Base-by-base conservation (phyloP, 1,140 invertebrate species). In the Trichogramma pretiosum region DNA sequence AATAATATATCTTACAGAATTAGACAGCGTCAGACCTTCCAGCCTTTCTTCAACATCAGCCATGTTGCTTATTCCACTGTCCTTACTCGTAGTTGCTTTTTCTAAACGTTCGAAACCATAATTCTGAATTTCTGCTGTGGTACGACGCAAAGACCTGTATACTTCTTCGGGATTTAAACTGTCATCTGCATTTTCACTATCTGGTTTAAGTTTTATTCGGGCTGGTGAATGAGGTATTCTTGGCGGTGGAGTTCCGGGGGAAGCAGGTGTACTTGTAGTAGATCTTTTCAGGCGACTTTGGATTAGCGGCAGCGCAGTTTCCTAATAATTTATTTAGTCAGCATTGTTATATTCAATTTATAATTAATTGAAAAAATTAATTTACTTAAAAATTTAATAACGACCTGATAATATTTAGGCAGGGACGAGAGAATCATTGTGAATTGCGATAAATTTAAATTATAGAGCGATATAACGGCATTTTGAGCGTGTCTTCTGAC, bases 121-220 rank as follows among this genome's bases (percentile, higher is more conserved):
- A 70, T 86, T 90, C 59, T 91, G 87, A 65, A 97, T 96, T 74
- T 96, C 92, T 16, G 88, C 89, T 3, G 92, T 91, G 32, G 92
- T 95, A 62, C 86, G 84, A 47, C 87, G 77, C 42, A 96, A 80
- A 47, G 87, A 90, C 61, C 81, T 84, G 61, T 85, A 84, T 34
- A 94, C 83, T 64, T 95, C 91, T 64, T 93, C 89, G 14, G 87
- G 81, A 63, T 85, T 86, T 51, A 85, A 72, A 58, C 82, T 79
- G 59, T 87, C 81, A 39, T 82, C 82, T 53, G 77, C 75, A 2
- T 56, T 56, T 10, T 67, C 66, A 4, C 58, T 56, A 1, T 69
- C 65, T 21, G 52, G 28, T 54, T 60, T 63, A 18, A 55, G 36
- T 50, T 62, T 63, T 26, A 48, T 59, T 41, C 65, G 61, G 19